Evolutionary conservation across 1,140 invertebrate species (phyloP), one percentile per base, ranked within the genome.

Genomic region (Drosophila sp.): DNA sequence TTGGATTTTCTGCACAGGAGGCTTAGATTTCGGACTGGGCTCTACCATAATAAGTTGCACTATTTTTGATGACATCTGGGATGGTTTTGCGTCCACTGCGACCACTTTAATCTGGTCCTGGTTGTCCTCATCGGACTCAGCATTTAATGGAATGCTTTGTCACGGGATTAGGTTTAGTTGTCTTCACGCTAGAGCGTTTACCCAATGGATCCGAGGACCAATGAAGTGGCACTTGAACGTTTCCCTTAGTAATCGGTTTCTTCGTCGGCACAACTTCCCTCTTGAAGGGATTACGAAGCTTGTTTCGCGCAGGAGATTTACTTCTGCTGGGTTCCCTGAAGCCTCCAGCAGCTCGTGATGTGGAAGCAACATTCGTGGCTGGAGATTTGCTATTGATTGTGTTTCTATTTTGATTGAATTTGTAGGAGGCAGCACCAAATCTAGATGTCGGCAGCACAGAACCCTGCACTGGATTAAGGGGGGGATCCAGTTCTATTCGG

Each of bases 31-130:
- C n/a, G 2, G 1, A 9, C 25, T 48, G 5, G 64, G 8, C 6
- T 59, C 34, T n/a, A 67, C 41, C 25, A 59, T 32, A 8, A 67
- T 40, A 1, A 50, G 34, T 11, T 45, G 54, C 7, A 38, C n/a
- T 2, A 9, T 32, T 13, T 40, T 13, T 6, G 21, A 0, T 8
- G 1, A 2, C 6, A n/a, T 27, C 11, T 48, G 45, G 6, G 45
- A 27, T 13, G 9, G 4, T 13, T 13, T 48, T 27, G 21, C 7
- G 11, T 6, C 2, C 5, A 27, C 45, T 7, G 21, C 21, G 18
- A 50, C 27, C 5, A 50, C 46, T 32, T 14, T 5, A 27, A n/a
- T 6, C 29, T 48, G 21, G n/a, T 48, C 13, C 7, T 36, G 43
- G 18, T 48, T 61, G n/a, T 48, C n/a, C 9, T 38, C 58, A 16